Conservation (phyloP, 2,797 vertebrate species). For the Microctenopoma steveboyesi region DNA sequence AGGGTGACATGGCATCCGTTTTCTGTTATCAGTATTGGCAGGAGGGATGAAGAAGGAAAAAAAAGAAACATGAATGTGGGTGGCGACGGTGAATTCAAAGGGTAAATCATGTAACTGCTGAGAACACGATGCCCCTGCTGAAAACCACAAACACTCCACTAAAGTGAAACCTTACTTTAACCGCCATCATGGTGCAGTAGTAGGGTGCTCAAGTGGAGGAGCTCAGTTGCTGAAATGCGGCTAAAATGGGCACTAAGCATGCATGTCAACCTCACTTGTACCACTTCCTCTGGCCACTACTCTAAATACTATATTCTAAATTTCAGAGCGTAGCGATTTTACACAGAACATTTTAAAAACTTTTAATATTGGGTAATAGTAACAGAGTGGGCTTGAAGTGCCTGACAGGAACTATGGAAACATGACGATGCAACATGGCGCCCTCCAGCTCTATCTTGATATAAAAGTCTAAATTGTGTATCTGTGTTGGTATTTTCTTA, state of each 20-base stretch:
- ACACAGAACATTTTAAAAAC: no score
- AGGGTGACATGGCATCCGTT: conserved; percentile 6
- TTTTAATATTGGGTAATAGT: no score
- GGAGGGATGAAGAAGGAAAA: conserved; percentile 6
- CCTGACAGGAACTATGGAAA: no score
- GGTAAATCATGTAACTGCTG: conserved; percentile 22
- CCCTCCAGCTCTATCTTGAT: no score
- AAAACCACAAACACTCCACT: conserved; percentile 7
- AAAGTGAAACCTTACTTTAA: conserved; percentile 18
- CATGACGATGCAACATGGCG: no score
- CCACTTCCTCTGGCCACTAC: not conserved
- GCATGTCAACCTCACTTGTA: not conserved
- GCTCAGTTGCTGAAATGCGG: conserved; percentile 3
- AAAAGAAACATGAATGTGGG: conserved; percentile 25
- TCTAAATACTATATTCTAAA: conserved; percentile 6
- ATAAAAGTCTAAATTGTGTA: no score
- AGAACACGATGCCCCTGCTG: conserved; percentile 39
- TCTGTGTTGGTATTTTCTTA: no score
- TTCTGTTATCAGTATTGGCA: conserved; percentile 30
- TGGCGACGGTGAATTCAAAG: conserved; percentile 34
- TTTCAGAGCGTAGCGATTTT: not conserved
- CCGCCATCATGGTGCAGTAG: conserved; percentile 18
- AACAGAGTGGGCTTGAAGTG: no score
- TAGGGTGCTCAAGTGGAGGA: conserved; percentile 1
- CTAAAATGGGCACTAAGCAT: not conserved